Percentiles rank a stretch among this genome's conserved stretches.
These are phyloP conservation scores for Xestia xanthographa DNA, from an alignment of 2,888 invertebrate genomes.

Conservation along the genomic window DNA sequence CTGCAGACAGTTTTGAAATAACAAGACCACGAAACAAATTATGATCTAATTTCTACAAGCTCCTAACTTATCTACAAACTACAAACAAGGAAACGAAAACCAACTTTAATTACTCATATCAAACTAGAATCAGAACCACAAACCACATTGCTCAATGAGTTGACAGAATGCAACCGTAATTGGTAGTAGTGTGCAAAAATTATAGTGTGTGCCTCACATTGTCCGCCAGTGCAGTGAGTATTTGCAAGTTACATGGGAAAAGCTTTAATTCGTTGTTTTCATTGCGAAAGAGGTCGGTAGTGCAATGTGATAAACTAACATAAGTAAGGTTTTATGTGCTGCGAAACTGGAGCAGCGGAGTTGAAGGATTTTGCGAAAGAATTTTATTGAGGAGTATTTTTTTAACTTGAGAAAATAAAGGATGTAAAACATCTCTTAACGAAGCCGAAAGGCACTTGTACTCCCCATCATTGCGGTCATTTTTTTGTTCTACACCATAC, in stretches of 20 bases:
- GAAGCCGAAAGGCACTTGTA: no score
- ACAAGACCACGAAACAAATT: conserved; percentile 37
- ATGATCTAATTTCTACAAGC: conserved; percentile 37
- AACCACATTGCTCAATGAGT: conserved; percentile 55
- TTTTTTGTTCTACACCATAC: no score
- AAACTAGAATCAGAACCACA: conserved; percentile 46
- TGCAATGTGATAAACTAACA: conserved; percentile 42
- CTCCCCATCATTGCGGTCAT: no score
- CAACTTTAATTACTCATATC: conserved; percentile 53
- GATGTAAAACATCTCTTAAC: no score
- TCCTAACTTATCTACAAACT: conserved; percentile 31
- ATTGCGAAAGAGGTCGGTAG: conserved; percentile 54
- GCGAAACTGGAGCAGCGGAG: conserved; percentile 20
- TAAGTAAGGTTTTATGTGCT: neutral
- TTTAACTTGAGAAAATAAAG: conserved; percentile 1
- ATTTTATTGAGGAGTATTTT: neutral
- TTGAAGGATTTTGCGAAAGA: conserved; percentile 3
- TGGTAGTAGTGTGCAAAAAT: conserved; percentile 59
- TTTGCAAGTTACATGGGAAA: conserved; percentile 67
- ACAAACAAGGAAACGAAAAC: conserved; percentile 55
- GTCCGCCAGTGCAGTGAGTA: conserved; percentile 62
- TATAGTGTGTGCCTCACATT: conserved; percentile 61
- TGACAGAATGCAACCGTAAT: conserved; percentile 55
- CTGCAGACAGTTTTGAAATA: conserved; percentile 26
- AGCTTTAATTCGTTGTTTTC: conserved; percentile 64